Evolutionary conservation across 2,113 vertebrate genomes (phyloP).

Genomic region (Lates calcarifer): DNA sequence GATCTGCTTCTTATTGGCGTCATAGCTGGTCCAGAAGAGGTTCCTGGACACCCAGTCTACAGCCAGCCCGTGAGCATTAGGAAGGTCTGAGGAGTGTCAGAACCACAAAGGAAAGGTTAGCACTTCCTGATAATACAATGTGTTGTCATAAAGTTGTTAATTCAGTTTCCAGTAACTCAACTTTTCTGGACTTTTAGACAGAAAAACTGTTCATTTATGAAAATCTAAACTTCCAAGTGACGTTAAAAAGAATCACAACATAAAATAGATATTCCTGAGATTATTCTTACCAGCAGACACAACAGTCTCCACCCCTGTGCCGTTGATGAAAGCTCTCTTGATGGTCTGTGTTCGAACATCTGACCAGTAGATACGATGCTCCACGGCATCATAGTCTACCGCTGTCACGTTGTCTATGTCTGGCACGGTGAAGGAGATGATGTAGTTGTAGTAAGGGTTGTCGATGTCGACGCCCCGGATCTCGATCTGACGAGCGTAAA

Average conservation of each 20-base stretch:
- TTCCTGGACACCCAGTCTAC: slow-evolving; percentile 99
- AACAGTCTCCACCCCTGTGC: slow-evolving; percentile 95
- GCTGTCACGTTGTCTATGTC: slow-evolving; percentile 97
- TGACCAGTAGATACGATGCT: slow-evolving; percentile 98
- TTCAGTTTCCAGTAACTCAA: not conserved
- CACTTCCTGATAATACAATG: not conserved
- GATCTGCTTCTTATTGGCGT: slow-evolving; percentile 97
- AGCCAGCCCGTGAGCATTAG: slow-evolving; percentile 94
- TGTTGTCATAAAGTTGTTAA: not conserved
- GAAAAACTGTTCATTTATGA: not conserved
- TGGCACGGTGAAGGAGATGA: slow-evolving; percentile 98
- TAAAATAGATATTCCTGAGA: not conserved
- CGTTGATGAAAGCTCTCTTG: slow-evolving; percentile 97
- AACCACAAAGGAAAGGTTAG: not conserved
- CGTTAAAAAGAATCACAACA: not conserved
- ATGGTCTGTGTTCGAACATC: slow-evolving; percentile 98
- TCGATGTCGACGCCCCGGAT: slow-evolving; percentile 96
- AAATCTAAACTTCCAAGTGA: not conserved
- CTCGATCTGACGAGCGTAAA: slow-evolving; percentile 98
- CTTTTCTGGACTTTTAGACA: not conserved
- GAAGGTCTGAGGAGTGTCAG: slow-evolving; percentile 86
- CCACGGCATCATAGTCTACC: slow-evolving; percentile 94
- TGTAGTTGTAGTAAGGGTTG: slow-evolving; percentile 98
- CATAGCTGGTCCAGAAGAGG: slow-evolving; percentile 98
- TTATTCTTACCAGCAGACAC: slow-evolving; percentile 82